Evolutionary conservation across 2,888 invertebrate genomes (phyloP).

Genomic region (Amphipyra berbera): DNA sequence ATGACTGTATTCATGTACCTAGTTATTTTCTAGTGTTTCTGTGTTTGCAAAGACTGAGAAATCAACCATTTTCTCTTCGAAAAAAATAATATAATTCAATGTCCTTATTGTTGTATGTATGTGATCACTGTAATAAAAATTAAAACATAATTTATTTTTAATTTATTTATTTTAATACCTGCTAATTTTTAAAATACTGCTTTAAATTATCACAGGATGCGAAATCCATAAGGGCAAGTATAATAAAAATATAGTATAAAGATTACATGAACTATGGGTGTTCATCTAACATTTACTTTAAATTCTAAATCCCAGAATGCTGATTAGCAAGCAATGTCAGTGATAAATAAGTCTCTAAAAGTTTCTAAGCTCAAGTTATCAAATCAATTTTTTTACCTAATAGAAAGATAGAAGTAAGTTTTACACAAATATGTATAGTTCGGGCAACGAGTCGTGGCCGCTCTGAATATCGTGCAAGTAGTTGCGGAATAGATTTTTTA

Average conservation of each 20-base stretch:
- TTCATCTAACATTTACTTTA: conserved; percentile 25
- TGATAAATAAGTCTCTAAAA: conserved; percentile 16
- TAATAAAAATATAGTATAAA: conserved; percentile 56
- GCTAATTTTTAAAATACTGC: conserved; percentile 71
- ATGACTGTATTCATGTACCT: conserved; percentile 22
- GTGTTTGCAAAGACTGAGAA: conserved; percentile 32
- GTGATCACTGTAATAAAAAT: conserved; percentile 46
- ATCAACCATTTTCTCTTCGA: conserved; percentile 15
- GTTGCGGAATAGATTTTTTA: too few relatives aligned
- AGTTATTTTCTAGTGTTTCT: conserved; percentile 20
- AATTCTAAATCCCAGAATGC: conserved; percentile 16
- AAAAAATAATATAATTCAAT: conserved; percentile 19
- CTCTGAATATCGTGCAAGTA: too few relatives aligned
- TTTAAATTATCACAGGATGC: conserved; percentile 77
- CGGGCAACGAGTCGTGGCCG: too few relatives aligned
- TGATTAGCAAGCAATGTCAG: conserved; percentile 17
- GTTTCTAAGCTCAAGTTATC: neutral
- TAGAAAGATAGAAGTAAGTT: conserved; percentile 16
- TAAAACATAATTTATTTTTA: conserved; percentile 31
- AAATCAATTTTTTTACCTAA: neutral
- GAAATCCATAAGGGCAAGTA: conserved; percentile 73
- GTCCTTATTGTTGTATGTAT: conserved; percentile 37
- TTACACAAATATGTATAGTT: too few relatives aligned
- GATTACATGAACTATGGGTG: conserved; percentile 21
- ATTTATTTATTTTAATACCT: conserved; percentile 62